These are phyloP conservation scores for Luperina testacea DNA, from an alignment of 2,888 invertebrate genomes.

Conservation along the genomic window DNA sequence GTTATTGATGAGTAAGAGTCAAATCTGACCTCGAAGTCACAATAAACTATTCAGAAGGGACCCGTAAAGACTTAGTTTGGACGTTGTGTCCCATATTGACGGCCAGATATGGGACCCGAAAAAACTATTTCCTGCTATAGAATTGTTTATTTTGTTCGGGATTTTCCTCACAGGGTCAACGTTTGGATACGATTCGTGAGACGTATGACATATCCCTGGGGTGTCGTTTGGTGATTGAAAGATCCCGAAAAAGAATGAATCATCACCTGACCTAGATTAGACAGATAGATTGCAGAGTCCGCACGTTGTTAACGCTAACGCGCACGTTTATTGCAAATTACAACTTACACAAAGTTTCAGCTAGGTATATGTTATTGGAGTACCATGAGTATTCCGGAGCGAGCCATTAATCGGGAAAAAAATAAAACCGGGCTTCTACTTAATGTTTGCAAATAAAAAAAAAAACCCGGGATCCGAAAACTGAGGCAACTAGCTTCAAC, in stretches of 20 bases:
- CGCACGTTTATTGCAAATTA: neutral
- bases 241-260: neutral
- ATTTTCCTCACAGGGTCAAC: slow-evolving; percentile 29
- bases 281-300: neutral
- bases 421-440: too few relatives aligned
- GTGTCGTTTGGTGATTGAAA: slow-evolving; percentile 4
- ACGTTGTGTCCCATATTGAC: slow-evolving; percentile 26
- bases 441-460: neutral
- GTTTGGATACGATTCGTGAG: slow-evolving; percentile 3
- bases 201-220: neutral
- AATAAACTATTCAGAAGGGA: slow-evolving; percentile 43
- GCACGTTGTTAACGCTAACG: too few relatives aligned
- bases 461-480: neutral
- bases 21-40: slow-evolving; percentile 27
- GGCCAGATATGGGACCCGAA: slow-evolving; percentile 30
- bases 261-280: neutral
- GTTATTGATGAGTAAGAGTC: slow-evolving; percentile 21
- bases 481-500: too few relatives aligned
- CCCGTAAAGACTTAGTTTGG: slow-evolving; percentile 32
- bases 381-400: too few relatives aligned
- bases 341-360: neutral
- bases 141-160: slow-evolving; percentile 37
- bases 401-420: neutral
- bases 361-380: neutral
- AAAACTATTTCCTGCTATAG: slow-evolving; percentile 41